Base-by-base conservation (phyloP, 2,113 vertebrate species). In the Thalassoma bifasciatum region DNA sequence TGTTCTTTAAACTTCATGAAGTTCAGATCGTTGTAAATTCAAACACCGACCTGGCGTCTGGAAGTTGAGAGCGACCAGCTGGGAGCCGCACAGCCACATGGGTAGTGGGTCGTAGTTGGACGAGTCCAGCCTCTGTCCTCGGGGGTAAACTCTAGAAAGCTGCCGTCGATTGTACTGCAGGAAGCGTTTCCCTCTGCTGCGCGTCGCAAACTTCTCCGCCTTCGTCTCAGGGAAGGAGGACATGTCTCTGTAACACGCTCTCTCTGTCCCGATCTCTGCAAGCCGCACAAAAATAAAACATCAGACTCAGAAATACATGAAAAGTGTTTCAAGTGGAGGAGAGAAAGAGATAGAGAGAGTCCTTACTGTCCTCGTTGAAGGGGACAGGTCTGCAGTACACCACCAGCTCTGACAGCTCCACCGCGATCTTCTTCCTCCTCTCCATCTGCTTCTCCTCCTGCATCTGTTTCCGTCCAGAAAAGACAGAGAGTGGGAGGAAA, bases 71-170 rank as follows among this genome's bases (percentile, higher is more conserved):
- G 95, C 93, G 3, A 94, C 94, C 81, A 95, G 93, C 81, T 95
- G 95, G 38, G 94, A 94, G 57, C 95, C 95, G 0, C 94, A 95
- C 62, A 94, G 86, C 95, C 95, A 95, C 91, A 95, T 94, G 82
- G 94, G 92, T 71, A 95, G 91, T 4, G 95, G 94, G 89, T 95
- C 94, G 22, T 95, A 95, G 92, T 95, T 95, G 79, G 94, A 95
- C 22, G 95, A 95, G 87, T 95, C 95, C 74, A 95, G 92, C 36
- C 95, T 90, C 69, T 95, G 94, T 21, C 95, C 95, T 81, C 93
- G 86, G 66, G 95, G 95, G 59, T 95, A 95, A 62, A 95, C 91
- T 36, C 95, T 92, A 81, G 94, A 95, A 9, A 95, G 94, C 90
- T 95, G 95, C 1, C 93, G 86, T 7, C 93, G 94, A 89, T 95